Base-by-base conservation (phyloP, 2,888 invertebrate genomes). In the Cryptus viduatorius region DNA sequence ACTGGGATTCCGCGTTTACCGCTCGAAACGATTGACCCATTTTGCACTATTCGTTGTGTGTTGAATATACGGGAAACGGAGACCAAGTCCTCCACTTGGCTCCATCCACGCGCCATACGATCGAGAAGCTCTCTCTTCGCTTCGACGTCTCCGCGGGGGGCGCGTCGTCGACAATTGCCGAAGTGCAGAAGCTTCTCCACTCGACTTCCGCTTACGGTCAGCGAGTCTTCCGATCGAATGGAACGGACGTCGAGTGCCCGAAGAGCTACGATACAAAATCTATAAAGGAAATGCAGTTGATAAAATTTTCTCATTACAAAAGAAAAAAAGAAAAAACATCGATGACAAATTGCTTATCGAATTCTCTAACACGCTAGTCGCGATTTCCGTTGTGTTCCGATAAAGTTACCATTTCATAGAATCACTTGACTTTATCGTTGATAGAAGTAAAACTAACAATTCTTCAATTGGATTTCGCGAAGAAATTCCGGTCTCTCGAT, bases 21-120 rank as follows among this genome's bases (percentile, higher is more conserved):
- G 78, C 77, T 79, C 79, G 64, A 56, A 86, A 87, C 80, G 86
- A 85, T 87, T 85, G 86, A 87, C 87, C 87, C 84, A 87, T 86
- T 87, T 87, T 75, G 37, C 46, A 42, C 53, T 37, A 56, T 1
- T 12, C 56, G 24, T 56, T 24, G 8, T 56, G 3, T 19, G 56
- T 24, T 3, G 24, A 12, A 24, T 56, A 24, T 19, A 14, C 46
- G 46, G 1, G 46, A 37, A 37, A 37, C 46, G 56, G 56, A 56
- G 1, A 24, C 56, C 12, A 10, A 24, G 12, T 24, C 19, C 56
- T 19, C 4, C 19, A 24, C 12, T 56, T 19, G 56, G 10, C 56
- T 19, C 56, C 56, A 3, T 56, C 19, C 56, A 56, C 56, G 10
- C 5, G 24, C 56, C 24, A 24, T 24, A 56, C 56, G 56, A 56